A percentile compares a stretch with the other conserved stretches of the same genome.
These are phyloP conservation scores for Lasiurus cinereus DNA, from an alignment of 2,113 vertebrate genomes.

Conservation along the genomic window DNA sequence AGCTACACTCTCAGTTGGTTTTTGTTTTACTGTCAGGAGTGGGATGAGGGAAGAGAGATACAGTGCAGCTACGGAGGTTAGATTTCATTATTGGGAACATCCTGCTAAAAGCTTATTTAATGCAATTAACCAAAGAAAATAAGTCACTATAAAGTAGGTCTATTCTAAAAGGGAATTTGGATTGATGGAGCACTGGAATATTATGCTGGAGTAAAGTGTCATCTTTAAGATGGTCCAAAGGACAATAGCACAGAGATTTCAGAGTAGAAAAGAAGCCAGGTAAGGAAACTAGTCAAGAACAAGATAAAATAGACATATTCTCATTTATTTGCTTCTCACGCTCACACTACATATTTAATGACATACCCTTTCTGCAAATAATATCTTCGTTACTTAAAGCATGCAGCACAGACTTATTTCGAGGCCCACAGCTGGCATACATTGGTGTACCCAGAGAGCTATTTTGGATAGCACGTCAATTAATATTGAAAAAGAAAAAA, in stretches of 20 bases:
- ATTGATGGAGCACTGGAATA: neutral
- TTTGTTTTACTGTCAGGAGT: neutral
- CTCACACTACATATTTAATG: neutral
- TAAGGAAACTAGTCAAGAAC: conserved; percentile 10
- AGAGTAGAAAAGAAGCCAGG: conserved; percentile 8
- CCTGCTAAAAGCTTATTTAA: neutral
- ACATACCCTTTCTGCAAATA: neutral
- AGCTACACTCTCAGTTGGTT: neutral
- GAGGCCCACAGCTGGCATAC: neutral
- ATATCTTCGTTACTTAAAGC: neutral
- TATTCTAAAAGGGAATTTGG: neutral
- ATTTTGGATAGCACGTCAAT: neutral
- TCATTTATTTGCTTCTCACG: neutral
- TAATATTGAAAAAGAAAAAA: neutral
- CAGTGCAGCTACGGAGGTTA: neutral
- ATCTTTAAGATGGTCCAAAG: neutral
- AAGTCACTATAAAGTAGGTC: neutral
- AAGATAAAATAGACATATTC: neutral
- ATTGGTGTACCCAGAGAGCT: neutral
- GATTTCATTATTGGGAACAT: neutral
- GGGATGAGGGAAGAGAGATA: neutral
- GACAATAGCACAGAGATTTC: neutral
- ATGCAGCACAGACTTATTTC: neutral
- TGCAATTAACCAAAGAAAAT: neutral
- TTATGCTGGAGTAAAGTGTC: neutral